Base-by-base conservation (phyloP, 1,140 invertebrate species). In the Littorina saxatilis region DNA sequence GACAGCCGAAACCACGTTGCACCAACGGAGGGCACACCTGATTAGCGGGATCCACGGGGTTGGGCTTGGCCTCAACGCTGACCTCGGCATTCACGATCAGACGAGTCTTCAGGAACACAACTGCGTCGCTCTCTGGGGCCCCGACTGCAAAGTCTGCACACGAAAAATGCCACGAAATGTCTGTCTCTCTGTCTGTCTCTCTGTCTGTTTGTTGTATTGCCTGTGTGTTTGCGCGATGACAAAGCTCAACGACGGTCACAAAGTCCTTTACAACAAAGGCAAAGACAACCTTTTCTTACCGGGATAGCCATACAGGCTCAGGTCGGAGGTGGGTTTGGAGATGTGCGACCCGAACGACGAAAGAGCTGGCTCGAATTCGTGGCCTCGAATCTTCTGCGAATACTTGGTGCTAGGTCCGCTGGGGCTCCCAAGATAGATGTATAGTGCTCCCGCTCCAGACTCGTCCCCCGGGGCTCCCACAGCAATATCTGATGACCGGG, bases 401-500 rank as follows among this genome's bases (percentile, higher is more conserved):
- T n/a, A 74, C 32, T 23, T 55, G 11, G 23, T 73, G 40, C 13
- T 43, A 1, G 39, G 43, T 27, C 79, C 79, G 32, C 27, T 23
- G 15, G 27, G 27, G 27, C 43, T 20, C 15, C 79, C 79, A 37
- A 73, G 79, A 52, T 80, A 80, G 7, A 80, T 61, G 70, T 80
- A 80, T 37, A 80, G 61, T 4, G 68, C 79, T 35, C 79, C 79
- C 32, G 39, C 61, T 7, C 52, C 96, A 58, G 95, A 94, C 23
- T 94, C 97, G 84, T 95, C 97, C 85, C 99, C 99, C 0, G 98
- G 98, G 1, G 98, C 98, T 27, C 98, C 98, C 37, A 99, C 96
- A 5, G 96, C 97, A 84, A 99, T 95, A 93, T 99, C 98, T 96
- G 88, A 29, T 9, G 43, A 47, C n/a, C n/a, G n/a, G n/a, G n/a